These are phyloP conservation scores for Pachliopta kotzebuea DNA, from an alignment of 2,888 invertebrate species.

Conservation along the genomic window DNA sequence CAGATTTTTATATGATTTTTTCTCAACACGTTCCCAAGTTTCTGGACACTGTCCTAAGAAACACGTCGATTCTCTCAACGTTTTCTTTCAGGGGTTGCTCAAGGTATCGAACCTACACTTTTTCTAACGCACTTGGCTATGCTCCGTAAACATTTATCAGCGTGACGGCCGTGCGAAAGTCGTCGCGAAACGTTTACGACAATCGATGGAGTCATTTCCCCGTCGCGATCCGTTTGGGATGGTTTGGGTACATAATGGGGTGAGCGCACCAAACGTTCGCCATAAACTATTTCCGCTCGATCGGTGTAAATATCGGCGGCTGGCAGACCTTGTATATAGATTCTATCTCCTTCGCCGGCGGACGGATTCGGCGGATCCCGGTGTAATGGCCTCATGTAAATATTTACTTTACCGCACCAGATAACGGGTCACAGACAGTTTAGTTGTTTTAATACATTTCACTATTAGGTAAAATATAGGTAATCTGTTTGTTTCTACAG, in stretches of 20 bases:
- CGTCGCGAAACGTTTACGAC: conserved; percentile 1
- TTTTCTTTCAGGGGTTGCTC: too few relatives aligned
- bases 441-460: not conserved
- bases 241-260: conserved; percentile 38
- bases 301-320: conserved; percentile 38
- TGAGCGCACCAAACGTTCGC: conserved; percentile 48
- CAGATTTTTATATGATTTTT: too few relatives aligned
- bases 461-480: not conserved
- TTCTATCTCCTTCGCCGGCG: conserved; percentile 22
- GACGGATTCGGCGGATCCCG: conserved; percentile 23
- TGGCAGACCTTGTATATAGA: conserved; percentile 32
- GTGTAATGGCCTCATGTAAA: conserved; percentile 14
- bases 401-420: conserved; percentile 19
- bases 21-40: too few relatives aligned
- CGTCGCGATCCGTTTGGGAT: conserved; percentile 15
- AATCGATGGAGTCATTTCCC: conserved; percentile 21
- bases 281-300: conserved; percentile 57
- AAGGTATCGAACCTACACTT: too few relatives aligned
- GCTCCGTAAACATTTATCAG: too few relatives aligned
- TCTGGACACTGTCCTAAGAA: too few relatives aligned
- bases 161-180: not conserved
- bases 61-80: too few relatives aligned
- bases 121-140: too few relatives aligned
- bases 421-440: conserved; percentile 3
- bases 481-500: too few relatives aligned